These are phyloP conservation scores for Chelidonichthys spinosus DNA, from an alignment of 2,797 vertebrate genomes.

Conservation along the genomic window DNA sequence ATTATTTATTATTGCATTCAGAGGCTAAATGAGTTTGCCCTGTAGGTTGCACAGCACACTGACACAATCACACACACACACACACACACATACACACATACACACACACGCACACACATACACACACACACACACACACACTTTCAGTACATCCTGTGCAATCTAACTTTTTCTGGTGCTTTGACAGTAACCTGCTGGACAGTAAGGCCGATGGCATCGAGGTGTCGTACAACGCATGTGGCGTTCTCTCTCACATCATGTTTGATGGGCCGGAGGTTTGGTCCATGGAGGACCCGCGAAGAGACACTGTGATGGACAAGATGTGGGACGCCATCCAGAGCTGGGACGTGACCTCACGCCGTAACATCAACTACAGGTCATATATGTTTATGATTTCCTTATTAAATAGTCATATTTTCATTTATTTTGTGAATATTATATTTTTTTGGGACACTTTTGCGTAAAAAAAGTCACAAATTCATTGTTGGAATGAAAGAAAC, in stretches of 20 bases:
- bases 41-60: too few species aligned
- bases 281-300: constrained; percentile 89
- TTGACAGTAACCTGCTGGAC: constrained; percentile 91
- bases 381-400: not conserved
- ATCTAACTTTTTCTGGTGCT: not conserved
- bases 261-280: constrained; percentile 94
- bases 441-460: too few species aligned
- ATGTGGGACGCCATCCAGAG: constrained; percentile 98
- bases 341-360: constrained; percentile 96
- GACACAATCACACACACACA: too few species aligned
- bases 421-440: not conserved
- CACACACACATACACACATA: too few species aligned
- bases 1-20: too few species aligned
- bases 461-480: too few species aligned
- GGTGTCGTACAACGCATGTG: constrained; percentile 98
- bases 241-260: constrained; percentile 98
- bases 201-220: constrained; percentile 98
- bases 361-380: constrained; percentile 98
- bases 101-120: too few species aligned
- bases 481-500: too few species aligned
- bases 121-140: too few species aligned
- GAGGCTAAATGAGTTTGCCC: too few species aligned
- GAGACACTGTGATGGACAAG: constrained; percentile 91
- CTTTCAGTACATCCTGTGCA: too few species aligned
- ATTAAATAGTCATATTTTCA: not conserved